A percentile compares a stretch with the other conserved stretches of the same genome.
phyloP scores from a whole-genome alignment of 2,888 invertebrate species.

The Drosophila nr. fundita region DNA sequence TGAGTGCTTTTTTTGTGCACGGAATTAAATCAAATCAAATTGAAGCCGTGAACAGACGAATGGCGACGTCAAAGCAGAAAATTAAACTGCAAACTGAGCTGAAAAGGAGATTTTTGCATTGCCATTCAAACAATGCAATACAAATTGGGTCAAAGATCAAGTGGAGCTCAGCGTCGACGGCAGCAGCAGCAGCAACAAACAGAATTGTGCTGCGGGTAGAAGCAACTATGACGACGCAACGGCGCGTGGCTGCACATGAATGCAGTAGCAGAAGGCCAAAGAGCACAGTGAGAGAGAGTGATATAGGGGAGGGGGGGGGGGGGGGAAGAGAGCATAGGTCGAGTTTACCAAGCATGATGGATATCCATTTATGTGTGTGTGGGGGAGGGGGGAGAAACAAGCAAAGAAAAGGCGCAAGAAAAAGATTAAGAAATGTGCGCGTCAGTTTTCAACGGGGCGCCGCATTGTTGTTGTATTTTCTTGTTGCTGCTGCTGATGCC shows the following conservation, averaged over 20 bases:
- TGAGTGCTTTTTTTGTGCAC: constrained; percentile 20
- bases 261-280: constrained; percentile 50
- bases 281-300: constrained; percentile 12
- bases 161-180: constrained; percentile 73
- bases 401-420: constrained; percentile 61
- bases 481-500: constrained; percentile 20
- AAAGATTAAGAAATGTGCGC: constrained; percentile 78
- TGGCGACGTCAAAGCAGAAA: constrained; percentile 68
- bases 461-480: constrained; percentile 41
- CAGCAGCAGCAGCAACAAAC: constrained; percentile 51
- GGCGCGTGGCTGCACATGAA: constrained; percentile 74
- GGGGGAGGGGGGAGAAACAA: constrained; percentile 18
- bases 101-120: constrained; percentile 71
- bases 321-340: constrained; percentile 63
- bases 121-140: constrained; percentile 75
- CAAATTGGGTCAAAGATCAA: constrained; percentile 82
- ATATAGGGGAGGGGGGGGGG: not conserved
- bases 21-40: constrained; percentile 75
- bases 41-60: constrained; percentile 59
- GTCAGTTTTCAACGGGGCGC: constrained; percentile 55
- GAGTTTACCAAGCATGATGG: constrained; percentile 74
- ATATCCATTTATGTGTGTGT: constrained; percentile 45
- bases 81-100: constrained; percentile 62
- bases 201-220: constrained; percentile 65
- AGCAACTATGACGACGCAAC: constrained; percentile 60